phyloP scores from a whole-genome alignment of 1,140 invertebrate species.

The Zaprionus capensis region DNA sequence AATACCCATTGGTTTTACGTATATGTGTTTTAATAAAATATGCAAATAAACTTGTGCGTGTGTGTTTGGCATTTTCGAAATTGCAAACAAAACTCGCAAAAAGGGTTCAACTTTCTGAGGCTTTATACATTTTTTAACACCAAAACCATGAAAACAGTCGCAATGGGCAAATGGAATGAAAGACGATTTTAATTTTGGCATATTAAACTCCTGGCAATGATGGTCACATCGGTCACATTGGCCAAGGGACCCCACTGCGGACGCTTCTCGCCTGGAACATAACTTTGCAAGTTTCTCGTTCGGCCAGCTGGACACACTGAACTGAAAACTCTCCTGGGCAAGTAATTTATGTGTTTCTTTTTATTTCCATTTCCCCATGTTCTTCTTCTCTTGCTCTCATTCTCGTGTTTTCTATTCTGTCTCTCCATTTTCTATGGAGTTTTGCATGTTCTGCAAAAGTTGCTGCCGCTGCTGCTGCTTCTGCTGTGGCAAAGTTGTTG shows the following conservation, averaged over 20 bases:
- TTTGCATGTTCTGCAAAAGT: slow-evolving; percentile 44
- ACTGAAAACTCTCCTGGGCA: slow-evolving; percentile 15
- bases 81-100: slow-evolving; percentile 45
- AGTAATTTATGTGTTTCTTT: slow-evolving; percentile 40
- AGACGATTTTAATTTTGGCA: slow-evolving; percentile 68
- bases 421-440: slow-evolving; percentile 30
- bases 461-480: not conserved
- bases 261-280: slow-evolving; percentile 1
- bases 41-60: slow-evolving; percentile 67
- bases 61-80: slow-evolving; percentile 50
- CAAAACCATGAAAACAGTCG: slow-evolving; percentile 15
- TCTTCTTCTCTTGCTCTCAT: not conserved
- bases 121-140: slow-evolving; percentile 51
- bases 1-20: slow-evolving; percentile 1
- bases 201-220: slow-evolving; percentile 46
- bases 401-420: slow-evolving; percentile 9
- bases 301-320: slow-evolving; percentile 17
- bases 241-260: not conserved
- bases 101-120: slow-evolving; percentile 39
- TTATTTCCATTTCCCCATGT: slow-evolving; percentile 2
- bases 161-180: slow-evolving; percentile 41
- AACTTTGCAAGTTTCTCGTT: slow-evolving; percentile 23
- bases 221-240: not conserved
- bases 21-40: slow-evolving; percentile 66
- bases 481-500: slow-evolving; percentile 34